Conservation (phyloP, 1,140 invertebrate genomes). For the Anoplophora glabripennis region DNA sequence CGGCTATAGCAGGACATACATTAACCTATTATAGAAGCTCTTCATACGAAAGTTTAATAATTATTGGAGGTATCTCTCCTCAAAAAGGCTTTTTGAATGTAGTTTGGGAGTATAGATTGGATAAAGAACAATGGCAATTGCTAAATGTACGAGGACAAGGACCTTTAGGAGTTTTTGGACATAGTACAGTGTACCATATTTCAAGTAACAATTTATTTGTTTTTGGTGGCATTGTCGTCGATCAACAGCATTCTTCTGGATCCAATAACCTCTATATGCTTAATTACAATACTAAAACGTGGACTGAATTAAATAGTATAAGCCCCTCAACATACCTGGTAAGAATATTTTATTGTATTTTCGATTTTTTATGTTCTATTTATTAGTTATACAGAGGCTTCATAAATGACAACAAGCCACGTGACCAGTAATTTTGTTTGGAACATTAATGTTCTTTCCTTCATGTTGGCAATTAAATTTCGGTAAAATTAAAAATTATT, state of each 20-base stretch:
- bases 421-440: no score
- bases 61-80: slow-evolving; percentile 87
- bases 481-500: no score
- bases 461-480: no score
- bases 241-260: slow-evolving; percentile 52
- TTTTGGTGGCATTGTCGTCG: slow-evolving; percentile 79
- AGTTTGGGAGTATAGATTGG: slow-evolving; percentile 80
- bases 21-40: slow-evolving; percentile 74
- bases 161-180: slow-evolving; percentile 83
- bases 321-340: slow-evolving; percentile 34
- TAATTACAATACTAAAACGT: slow-evolving; percentile 70
- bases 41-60: slow-evolving; percentile 71
- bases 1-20: slow-evolving; percentile 82
- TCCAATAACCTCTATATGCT: slow-evolving; percentile 76
- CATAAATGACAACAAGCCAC: no score
- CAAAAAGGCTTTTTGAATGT: slow-evolving; percentile 72
- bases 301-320: slow-evolving; percentile 64
- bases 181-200: slow-evolving; percentile 83
- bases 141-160: slow-evolving; percentile 67
- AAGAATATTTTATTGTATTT: slow-evolving; percentile 11
- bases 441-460: no score
- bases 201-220: slow-evolving; percentile 82
- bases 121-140: slow-evolving; percentile 58
- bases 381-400: no score
- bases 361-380: no score